A percentile compares a stretch with the other conserved stretches of the same genome.
These are phyloP conservation scores for Podarcis siculus DNA, from an alignment of 2,797 vertebrate genomes.

Conservation along the genomic window DNA sequence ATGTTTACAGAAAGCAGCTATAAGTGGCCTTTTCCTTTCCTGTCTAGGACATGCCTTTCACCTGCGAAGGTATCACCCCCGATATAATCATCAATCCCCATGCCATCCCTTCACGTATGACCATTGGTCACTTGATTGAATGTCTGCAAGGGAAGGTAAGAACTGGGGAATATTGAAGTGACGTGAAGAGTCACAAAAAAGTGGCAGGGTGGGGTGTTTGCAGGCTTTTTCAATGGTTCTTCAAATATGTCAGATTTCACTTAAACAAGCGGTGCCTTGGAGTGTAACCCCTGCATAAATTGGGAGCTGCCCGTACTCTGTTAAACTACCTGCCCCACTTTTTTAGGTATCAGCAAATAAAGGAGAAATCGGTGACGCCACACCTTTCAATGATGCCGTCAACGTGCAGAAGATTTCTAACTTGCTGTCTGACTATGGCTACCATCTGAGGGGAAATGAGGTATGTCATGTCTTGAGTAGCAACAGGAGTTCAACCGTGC, in stretches of 20 bases:
- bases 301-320: no score
- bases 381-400: slow-evolving; percentile 97
- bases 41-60: slow-evolving; percentile 96
- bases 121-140: slow-evolving; percentile 98
- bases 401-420: slow-evolving; percentile 99
- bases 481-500: not conserved
- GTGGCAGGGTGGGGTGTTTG: no score
- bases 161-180: not conserved
- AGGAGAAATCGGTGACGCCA: slow-evolving; percentile 98
- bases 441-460: slow-evolving; percentile 96
- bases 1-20: no score
- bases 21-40: slow-evolving; percentile 27
- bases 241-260: no score
- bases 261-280: no score
- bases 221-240: no score
- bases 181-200: no score
- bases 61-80: slow-evolving; percentile 97
- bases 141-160: slow-evolving; percentile 97
- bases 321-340: not conserved
- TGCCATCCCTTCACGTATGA: slow-evolving; percentile 98
- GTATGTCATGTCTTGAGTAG: slow-evolving; percentile 68
- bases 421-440: slow-evolving; percentile 95
- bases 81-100: slow-evolving; percentile 99
- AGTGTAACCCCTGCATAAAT: no score
- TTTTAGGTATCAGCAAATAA: slow-evolving; percentile 96